Base-by-base conservation (phyloP, 1,140 invertebrate species). In the Drosophila saltans region DNA sequence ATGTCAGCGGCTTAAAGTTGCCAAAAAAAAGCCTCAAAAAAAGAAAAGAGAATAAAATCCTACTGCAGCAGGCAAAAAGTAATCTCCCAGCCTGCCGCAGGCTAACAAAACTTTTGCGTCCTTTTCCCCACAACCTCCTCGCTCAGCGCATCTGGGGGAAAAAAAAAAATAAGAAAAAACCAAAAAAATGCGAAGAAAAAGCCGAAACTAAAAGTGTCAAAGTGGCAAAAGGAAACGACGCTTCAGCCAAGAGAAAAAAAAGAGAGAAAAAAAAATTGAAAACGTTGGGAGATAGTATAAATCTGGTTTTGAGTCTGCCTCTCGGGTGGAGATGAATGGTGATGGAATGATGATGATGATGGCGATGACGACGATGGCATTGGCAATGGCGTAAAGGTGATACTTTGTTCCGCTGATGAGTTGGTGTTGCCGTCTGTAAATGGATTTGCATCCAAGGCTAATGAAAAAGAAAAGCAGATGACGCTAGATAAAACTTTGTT, bases 1-100 rank as follows among this genome's bases (percentile, higher is more conserved):
- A 83, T 86, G 80, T 86, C 83, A 83, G 83, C 83, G 73, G 83
- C 83, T 86, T 86, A 82, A 80, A 78, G 72, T 86, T 77, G 65
- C 75, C 76, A 69, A 78, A 52, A 84, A 84, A 52, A 84, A 65
- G 62, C 67, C 67, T 26, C 69, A 30, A 63, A 74, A 69, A 55
- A 45, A 57, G 66, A 64, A 36, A 52, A n/a, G 6, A 7, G 4
- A 43, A 45, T 30, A n/a, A 40, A 56, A 45, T 55, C 60, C 63
- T 26, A 43, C 63, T 67, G 57, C 75, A 55, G 66, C 81, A 72
- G 69, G 67, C 79, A 66, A 63, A 86, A 86, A 80, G 83, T 88
- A 86, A 86, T 86, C 83, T 88, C 76, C 76, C 66, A 65, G 73
- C 69, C 83, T 57, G 83, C 83, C 83, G 65, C 83, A 76, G 83